phyloP scores from a whole-genome alignment of 1,140 invertebrate genomes.

The Limonius californicus region DNA sequence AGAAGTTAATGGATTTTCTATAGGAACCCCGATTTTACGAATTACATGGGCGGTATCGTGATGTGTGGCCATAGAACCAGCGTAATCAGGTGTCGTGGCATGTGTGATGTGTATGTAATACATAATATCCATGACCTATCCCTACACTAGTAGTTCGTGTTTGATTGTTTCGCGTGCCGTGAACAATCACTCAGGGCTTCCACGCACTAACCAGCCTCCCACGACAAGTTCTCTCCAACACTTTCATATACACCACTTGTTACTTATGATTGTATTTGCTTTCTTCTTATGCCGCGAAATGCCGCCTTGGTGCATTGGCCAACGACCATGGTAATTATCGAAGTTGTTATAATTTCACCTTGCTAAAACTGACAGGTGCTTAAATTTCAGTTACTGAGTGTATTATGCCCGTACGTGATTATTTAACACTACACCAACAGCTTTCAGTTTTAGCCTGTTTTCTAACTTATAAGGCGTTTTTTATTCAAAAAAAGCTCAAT shows the following conservation, averaged over 20 bases:
- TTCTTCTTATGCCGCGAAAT: too few relatives aligned
- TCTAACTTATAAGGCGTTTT: too few relatives aligned
- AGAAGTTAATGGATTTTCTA: background rate
- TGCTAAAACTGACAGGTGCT: too few relatives aligned
- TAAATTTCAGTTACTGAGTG: too few relatives aligned
- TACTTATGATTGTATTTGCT: background rate
- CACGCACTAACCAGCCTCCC: constrained; percentile 23
- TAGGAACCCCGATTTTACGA: background rate
- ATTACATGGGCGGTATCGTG: background rate
- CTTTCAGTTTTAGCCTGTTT: too few relatives aligned
- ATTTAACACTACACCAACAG: too few relatives aligned
- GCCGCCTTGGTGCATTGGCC: too few relatives aligned
- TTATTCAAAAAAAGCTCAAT: too few relatives aligned
- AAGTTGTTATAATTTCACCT: too few relatives aligned
- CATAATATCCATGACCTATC: constrained; percentile 32
- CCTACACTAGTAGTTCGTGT: constrained; percentile 28
- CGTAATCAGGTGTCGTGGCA: constrained; percentile 2
- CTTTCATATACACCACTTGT: constrained; percentile 12
- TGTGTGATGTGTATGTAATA: constrained; percentile 29
- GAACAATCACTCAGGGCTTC: constrained; percentile 25
- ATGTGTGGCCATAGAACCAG: constrained; percentile 6
- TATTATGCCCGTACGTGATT: too few relatives aligned
- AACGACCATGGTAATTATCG: too few relatives aligned
- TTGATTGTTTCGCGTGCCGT: constrained; percentile 34
- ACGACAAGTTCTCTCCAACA: constrained; percentile 13